These are phyloP conservation scores for Solenodon paradoxus DNA, from an alignment of 2,113 vertebrate genomes.

Conservation along the genomic window DNA sequence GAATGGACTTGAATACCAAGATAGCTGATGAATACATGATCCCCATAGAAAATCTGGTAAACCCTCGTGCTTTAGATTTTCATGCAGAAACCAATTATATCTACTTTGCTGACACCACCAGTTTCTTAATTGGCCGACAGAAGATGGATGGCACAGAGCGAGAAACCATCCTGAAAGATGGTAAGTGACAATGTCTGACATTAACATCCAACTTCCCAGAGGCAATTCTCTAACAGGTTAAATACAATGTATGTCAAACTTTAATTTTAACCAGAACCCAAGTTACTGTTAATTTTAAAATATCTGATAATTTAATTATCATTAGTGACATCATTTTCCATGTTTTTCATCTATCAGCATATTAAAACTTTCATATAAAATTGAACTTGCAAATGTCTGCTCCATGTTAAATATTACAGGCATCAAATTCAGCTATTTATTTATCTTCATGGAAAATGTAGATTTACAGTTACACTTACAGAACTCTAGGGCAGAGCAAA, in stretches of 20 bases:
- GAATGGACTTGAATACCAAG: conserved; percentile 96
- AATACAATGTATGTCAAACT: neutral
- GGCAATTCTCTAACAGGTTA: neutral
- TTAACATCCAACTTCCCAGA: neutral
- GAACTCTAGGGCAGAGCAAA: neutral
- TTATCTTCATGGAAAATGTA: neutral
- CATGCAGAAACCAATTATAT: conserved; percentile 93
- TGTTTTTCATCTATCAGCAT: neutral
- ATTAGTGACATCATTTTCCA: neutral
- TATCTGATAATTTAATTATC: neutral
- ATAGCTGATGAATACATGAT: conserved; percentile 95
- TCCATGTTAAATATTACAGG: neutral
- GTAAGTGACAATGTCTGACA: conserved; percentile 80
- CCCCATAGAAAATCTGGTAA: conserved; percentile 96
- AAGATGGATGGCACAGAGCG: conserved; percentile 93
- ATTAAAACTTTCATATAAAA: neutral
- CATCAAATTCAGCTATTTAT: neutral
- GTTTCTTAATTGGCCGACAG: conserved; percentile 96
- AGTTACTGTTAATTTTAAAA: neutral
- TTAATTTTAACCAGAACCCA: neutral
- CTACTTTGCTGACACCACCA: conserved; percentile 98
- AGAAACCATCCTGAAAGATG: conserved; percentile 97
- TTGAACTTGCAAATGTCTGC: neutral
- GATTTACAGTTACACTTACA: neutral
- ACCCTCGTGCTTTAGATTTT: conserved; percentile 96